Percentiles rank a stretch among this genome's conserved stretches.
These are phyloP conservation scores for Caranx ignobilis DNA, from an alignment of 2,113 vertebrate genomes.

Conservation along the genomic window DNA sequence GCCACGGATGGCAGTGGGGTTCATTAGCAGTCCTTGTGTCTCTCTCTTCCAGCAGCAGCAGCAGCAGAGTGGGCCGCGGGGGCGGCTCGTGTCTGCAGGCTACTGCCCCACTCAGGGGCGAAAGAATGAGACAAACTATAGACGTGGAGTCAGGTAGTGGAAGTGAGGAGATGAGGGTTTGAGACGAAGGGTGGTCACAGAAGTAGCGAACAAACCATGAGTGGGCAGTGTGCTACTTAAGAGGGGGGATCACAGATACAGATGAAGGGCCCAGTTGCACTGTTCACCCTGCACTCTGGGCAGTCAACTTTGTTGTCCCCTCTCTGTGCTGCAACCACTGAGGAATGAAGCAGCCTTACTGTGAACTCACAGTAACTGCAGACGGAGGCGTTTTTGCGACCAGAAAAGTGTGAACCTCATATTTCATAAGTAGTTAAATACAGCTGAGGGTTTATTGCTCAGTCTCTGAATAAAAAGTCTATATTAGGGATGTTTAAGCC, in stretches of 20 bases:
- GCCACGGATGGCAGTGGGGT: slow-evolving; percentile 52
- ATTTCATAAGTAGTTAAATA: background rate
- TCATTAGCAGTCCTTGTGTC: slow-evolving; percentile 67
- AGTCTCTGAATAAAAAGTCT: background rate
- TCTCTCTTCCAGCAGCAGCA: slow-evolving; percentile 32
- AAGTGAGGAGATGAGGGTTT: slow-evolving; percentile 9
- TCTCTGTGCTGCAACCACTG: background rate
- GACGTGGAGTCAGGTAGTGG: slow-evolving; percentile 25
- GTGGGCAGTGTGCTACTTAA: background rate
- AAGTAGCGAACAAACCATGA: background rate
- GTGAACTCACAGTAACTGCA: background rate
- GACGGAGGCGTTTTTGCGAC: background rate
- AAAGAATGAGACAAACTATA: slow-evolving; percentile 39
- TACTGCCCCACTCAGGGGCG: slow-evolving; percentile 18
- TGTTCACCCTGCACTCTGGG: background rate
- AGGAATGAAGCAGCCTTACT: slow-evolving; percentile 3
- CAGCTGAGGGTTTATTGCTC: background rate
- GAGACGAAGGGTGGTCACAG: background rate
- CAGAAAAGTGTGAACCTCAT: background rate
- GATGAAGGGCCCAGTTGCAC: background rate
- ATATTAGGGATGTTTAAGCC: background rate
- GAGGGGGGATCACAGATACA: background rate
- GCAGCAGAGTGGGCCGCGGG: slow-evolving; percentile 20
- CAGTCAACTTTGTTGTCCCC: background rate
- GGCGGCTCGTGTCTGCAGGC: slow-evolving; percentile 37